Conservation (phyloP, 1,140 invertebrate genomes). For the Penaeus japonicus region DNA sequence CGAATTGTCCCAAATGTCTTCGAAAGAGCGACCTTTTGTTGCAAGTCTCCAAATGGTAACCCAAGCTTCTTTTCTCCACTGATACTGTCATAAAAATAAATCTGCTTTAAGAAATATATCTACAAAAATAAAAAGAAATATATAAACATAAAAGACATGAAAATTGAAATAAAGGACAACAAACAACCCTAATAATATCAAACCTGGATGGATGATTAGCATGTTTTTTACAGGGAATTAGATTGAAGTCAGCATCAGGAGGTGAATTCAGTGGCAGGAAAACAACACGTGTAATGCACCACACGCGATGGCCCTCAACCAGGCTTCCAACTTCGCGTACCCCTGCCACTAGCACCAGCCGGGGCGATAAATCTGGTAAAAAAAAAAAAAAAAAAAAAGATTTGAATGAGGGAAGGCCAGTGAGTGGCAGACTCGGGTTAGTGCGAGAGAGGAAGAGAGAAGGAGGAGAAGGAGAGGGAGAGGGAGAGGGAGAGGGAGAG, state of each 20-base stretch:
- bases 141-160: no score
- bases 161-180: no score
- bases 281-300: slow-evolving; percentile 52
- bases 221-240: slow-evolving; percentile 59
- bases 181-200: slow-evolving; percentile 64
- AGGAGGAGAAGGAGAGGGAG: neutral
- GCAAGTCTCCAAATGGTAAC: slow-evolving; percentile 60
- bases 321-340: slow-evolving; percentile 48
- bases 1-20: slow-evolving; percentile 91
- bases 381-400: neutral
- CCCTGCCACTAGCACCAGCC: slow-evolving; percentile 79
- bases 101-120: no score
- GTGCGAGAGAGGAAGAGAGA: no score
- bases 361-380: slow-evolving; percentile 75
- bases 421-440: no score
- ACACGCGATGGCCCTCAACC: slow-evolving; percentile 33
- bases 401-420: no score
- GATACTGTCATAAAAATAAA: slow-evolving; percentile 73
- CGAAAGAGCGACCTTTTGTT: slow-evolving; percentile 72
- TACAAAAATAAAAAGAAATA: no score
- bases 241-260: slow-evolving; percentile 36
- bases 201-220: slow-evolving; percentile 57
- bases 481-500: neutral
- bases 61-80: slow-evolving; percentile 64
- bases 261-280: slow-evolving; percentile 50